A percentile compares a stretch with the other conserved stretches of the same genome.
Evolutionary conservation across 2,797 vertebrate species (phyloP).

Genomic region (Moxostoma hubbsi): DNA sequence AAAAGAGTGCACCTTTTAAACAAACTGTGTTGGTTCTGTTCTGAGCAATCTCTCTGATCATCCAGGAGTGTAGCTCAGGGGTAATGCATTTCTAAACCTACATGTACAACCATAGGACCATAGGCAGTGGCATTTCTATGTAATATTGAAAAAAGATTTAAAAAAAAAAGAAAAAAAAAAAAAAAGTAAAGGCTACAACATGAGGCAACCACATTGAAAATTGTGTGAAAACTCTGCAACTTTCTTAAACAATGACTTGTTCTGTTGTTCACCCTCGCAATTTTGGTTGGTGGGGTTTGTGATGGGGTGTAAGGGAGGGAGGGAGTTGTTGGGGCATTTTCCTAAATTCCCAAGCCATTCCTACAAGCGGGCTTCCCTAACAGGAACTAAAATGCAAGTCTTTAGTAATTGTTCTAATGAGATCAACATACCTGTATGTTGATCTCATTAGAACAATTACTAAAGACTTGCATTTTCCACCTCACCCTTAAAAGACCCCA

Average conservation of each 20-base stretch:
- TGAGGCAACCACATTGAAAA: slow-evolving; percentile 38
- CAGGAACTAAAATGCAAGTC: slow-evolving; percentile 77
- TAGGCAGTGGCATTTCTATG: too few species aligned
- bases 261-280: slow-evolving; percentile 30
- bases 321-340: slow-evolving; percentile 45
- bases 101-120: too few species aligned
- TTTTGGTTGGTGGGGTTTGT: slow-evolving; percentile 21
- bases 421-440: too few species aligned
- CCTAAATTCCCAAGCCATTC: slow-evolving; percentile 75
- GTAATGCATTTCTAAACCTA: too few species aligned
- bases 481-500: slow-evolving; percentile 49
- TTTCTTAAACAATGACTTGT: slow-evolving; percentile 50
- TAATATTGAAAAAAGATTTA: too few species aligned
- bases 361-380: slow-evolving; percentile 73
- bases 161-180: too few species aligned
- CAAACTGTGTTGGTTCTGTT: too few species aligned
- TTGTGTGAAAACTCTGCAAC: slow-evolving; percentile 44
- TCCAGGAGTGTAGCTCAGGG: too few species aligned
- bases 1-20: too few species aligned
- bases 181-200: slow-evolving; percentile 14
- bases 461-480: slow-evolving; percentile 64
- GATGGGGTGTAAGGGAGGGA: slow-evolving; percentile 25
- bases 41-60: too few species aligned
- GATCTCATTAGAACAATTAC: slow-evolving; percentile 77
- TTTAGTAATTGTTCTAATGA: too few species aligned